phyloP scores from a whole-genome alignment of 2,797 vertebrate genomes.

The Molossus molossus region DNA sequence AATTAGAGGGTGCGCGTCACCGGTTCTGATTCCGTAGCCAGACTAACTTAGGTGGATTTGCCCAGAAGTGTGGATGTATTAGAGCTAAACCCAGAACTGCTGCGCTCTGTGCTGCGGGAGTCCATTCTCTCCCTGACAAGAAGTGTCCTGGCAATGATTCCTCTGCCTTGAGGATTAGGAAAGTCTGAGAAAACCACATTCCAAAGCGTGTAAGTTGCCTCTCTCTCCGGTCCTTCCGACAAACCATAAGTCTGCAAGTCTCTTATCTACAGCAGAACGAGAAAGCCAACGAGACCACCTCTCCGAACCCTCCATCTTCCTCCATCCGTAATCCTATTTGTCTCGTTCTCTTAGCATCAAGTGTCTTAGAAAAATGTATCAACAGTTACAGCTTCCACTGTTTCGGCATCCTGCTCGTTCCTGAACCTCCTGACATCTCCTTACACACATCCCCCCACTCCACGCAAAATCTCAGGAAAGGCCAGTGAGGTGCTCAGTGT shows the following conservation, averaged over 20 bases:
- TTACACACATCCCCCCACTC: background rate
- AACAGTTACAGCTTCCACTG: background rate
- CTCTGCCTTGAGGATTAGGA: slow-evolving; percentile 5
- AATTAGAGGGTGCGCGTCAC: background rate
- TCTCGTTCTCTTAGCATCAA: background rate
- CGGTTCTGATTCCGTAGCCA: background rate
- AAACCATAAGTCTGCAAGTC: background rate
- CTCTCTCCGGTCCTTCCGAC: background rate
- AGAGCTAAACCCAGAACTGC: background rate
- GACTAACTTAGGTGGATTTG: background rate
- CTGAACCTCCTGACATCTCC: background rate
- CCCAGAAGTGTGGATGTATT: background rate
- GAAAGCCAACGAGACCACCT: background rate
- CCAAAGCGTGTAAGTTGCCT: background rate
- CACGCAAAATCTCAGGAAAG: background rate
- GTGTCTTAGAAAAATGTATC: background rate
- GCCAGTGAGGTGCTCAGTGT: background rate
- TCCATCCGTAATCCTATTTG: background rate
- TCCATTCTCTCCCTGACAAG: background rate
- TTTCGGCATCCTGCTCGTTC: background rate
- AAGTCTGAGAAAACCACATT: slow-evolving; percentile 32
- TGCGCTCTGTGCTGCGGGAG: background rate
- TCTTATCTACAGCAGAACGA: background rate
- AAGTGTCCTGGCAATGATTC: background rate
- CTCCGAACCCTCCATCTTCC: background rate